A percentile compares a stretch with the other conserved stretches of the same genome.
phyloP scores from a whole-genome alignment of 2,113 vertebrate species.

The Onychostruthus taczanowskii region DNA sequence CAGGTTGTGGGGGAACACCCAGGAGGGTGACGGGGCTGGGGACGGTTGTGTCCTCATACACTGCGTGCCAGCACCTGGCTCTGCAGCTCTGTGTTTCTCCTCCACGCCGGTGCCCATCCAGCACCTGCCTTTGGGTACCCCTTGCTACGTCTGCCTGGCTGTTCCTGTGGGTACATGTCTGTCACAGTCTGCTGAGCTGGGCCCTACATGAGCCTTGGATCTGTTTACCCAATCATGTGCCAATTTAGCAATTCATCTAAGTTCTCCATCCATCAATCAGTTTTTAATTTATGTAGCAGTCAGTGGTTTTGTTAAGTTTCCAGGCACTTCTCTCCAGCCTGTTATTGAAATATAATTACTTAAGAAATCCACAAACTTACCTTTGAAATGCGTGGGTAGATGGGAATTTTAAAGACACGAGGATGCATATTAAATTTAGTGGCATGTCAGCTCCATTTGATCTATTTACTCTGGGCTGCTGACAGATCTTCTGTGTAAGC shows the following conservation, averaged over 20 bases:
- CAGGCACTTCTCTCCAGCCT: neutral
- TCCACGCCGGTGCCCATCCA: accelerated
- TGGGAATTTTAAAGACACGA: constrained; percentile 51
- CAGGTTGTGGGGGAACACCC: neutral
- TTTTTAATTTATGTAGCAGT: constrained; percentile 25
- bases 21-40: neutral
- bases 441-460: constrained; percentile 25
- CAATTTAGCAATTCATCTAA: constrained; percentile 45
- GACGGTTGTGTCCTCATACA: accelerated
- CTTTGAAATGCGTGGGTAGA: constrained; percentile 34
- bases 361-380: constrained; percentile 43
- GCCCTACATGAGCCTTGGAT: neutral
- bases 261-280: constrained; percentile 40
- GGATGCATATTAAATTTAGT: constrained; percentile 4
- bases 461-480: constrained; percentile 12
- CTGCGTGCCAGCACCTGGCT: accelerated
- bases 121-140: neutral
- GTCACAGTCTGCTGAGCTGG: neutral
- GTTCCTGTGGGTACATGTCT: accelerated
- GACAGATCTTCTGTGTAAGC: constrained; percentile 15
- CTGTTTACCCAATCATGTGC: constrained; percentile 40
- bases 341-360: constrained; percentile 46
- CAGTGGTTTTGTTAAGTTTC: neutral
- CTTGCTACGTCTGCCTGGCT: accelerated
- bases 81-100: neutral